Base-by-base conservation (phyloP, 2,797 vertebrate genomes). In the Scolopax bukidnonensis region DNA sequence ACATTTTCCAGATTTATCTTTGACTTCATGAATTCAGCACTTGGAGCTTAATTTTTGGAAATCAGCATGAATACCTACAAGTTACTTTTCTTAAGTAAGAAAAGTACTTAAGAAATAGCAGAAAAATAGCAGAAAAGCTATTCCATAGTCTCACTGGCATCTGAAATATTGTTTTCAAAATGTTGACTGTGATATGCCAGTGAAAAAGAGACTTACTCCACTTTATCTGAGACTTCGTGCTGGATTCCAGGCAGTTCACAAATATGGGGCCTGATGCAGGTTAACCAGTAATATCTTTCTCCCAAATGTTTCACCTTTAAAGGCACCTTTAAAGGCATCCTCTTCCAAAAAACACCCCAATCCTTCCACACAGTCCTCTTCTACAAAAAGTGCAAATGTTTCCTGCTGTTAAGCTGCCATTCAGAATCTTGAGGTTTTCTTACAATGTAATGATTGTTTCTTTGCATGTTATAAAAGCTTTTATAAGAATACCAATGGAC, bases 381-480 rank as follows among this genome's bases (percentile, higher is more conserved):
- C 19, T n/a, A 3, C 43, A n/a, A n/a, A 4, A 75, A 78, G 9
- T 3, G 11, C 9, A n/a, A 19, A 0, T 12, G 8, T 11, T 50
- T 59, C 61, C 56, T 77, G 60, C 53, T 76, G 11, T 12, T 30
- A 9, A 61, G 25, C 61, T 84, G 69, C 84, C n/a, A 4, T 57
- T 67, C 60, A 63, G 60, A 33, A 83, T 21, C 36, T 25, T 48
- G 40, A 41, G 2, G 33, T 38, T 87, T 80, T 54, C 71, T 70
- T 38, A 23, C 6, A 43, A 7, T 11, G 19, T 7, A 9, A 47
- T 3, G 18, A 23, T 57, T 61, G 6, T 1, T 17, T 45, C 64
- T 70, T 45, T 41, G 40, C 20, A 5, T 7, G 9, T 17, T 53
- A 1, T 1, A 63, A 87, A 74, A 61, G 32, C 38, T 63, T 23